Evolutionary conservation across 2,113 vertebrate species (phyloP), one percentile per base, ranked within the genome.

Genomic region (Scomber scombrus): DNA sequence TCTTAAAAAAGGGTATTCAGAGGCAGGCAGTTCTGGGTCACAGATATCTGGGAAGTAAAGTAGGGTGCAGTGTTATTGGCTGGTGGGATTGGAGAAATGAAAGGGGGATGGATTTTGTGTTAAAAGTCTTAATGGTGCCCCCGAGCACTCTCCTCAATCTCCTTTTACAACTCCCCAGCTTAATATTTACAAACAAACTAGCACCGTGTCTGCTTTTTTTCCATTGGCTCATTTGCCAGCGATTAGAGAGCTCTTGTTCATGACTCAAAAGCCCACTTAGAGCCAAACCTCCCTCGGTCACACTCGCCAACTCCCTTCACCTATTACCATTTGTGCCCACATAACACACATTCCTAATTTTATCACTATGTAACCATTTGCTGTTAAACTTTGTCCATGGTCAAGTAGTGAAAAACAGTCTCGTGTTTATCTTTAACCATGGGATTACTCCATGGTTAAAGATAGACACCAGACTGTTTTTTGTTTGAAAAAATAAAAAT

Each of bases 171-270:
- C 51, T 75, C 74, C 49, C 61, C 16, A 64, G 68, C 49, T 90
- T 89, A 93, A 90, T 90, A 92, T 94, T 94, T 94, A 85, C 91
- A 85, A 88, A 91, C 75, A 88, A 82, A 91, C 83, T 68, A 90
- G 64, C 56, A 34, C 31, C 16, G 7, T 13, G n/a, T 46, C 75
- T 71, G 51, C 40, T 89, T 78, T 93, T 93, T 91, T 84, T 77
- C 79, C 71, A 54, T 88, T 85, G 89, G 67, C 83, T 86, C 79
- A 86, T 90, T 93, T 88, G 57, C 67, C 84, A 62, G 60, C 89
- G 88, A 93, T 92, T 91, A 90, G 54, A 86, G 75, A 79, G 76
- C 81, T 85, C 73, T 78, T 78, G 78, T 84, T 80, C 70, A 46
- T 66, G 63, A 76, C 82, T 84, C 56, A 68, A 85, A 88, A 82